Percentiles rank a stretch among this genome's conserved stretches.
These are phyloP conservation scores for Campylomormyrus tamandua DNA, from an alignment of 2,113 vertebrate genomes.

Conservation along the genomic window DNA sequence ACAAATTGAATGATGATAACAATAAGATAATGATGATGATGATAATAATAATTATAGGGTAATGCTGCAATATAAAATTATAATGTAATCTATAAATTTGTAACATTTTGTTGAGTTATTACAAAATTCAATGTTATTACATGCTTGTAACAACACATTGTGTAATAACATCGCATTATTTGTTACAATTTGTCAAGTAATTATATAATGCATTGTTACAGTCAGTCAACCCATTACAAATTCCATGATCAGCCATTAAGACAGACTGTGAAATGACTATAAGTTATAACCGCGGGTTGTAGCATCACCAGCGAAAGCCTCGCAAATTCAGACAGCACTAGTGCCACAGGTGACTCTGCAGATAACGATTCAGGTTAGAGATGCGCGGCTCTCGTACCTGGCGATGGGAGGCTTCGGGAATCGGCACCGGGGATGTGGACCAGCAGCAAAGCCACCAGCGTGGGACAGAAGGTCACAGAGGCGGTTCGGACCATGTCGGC, in stretches of 20 bases:
- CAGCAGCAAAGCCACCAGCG: slow-evolving; percentile 49
- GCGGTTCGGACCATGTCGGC: slow-evolving; percentile 48
- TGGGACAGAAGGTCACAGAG: slow-evolving; percentile 42
- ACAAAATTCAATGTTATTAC: background rate
- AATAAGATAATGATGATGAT: background rate
- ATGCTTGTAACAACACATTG: background rate
- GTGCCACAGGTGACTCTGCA: background rate
- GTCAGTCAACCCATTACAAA: background rate
- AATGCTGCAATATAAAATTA: background rate
- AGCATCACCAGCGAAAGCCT: background rate
- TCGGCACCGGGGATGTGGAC: slow-evolving; percentile 47
- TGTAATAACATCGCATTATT: background rate
- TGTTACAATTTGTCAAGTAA: background rate
- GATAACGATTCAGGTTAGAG: background rate
- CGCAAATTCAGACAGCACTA: background rate
- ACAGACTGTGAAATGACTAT: background rate
- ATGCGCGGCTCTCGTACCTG: slow-evolving; percentile 43
- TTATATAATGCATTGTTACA: background rate
- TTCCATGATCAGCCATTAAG: background rate
- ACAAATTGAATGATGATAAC: too few species aligned
- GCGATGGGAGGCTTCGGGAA: slow-evolving; percentile 42
- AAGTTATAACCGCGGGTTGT: background rate
- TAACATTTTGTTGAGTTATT: background rate
- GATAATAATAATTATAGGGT: background rate
- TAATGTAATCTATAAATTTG: background rate